A percentile compares a stretch with the other conserved stretches of the same genome.
Evolutionary conservation across 2,113 vertebrate genomes (phyloP).

Genomic region (Paraplagusia blochii): DNA sequence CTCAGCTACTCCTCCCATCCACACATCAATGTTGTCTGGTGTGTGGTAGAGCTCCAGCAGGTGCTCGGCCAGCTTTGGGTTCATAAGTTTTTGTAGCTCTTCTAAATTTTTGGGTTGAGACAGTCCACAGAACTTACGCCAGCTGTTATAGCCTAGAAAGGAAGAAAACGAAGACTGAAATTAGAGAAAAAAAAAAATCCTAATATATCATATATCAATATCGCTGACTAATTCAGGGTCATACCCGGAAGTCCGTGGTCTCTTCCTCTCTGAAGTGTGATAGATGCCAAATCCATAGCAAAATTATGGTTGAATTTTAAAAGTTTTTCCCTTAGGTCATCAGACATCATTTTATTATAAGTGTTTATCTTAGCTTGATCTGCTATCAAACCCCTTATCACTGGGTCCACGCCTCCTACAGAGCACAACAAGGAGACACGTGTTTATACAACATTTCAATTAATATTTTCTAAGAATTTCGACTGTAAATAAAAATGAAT

Average conservation of each 20-base stretch:
- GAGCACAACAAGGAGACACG: too few species aligned
- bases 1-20: constrained; percentile 71
- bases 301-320: constrained; percentile 63
- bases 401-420: constrained; percentile 81
- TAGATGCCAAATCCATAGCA: constrained; percentile 73
- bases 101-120: constrained; percentile 36
- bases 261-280: constrained; percentile 82
- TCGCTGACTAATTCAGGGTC: too few species aligned
- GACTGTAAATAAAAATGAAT: too few species aligned
- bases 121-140: constrained; percentile 68
- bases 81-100: constrained; percentile 49
- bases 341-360: constrained; percentile 75
- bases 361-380: constrained; percentile 77
- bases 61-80: constrained; percentile 43
- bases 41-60: constrained; percentile 64
- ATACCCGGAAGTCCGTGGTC: constrained; percentile 83
- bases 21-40: constrained; percentile 71
- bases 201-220: not conserved
- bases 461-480: not conserved
- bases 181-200: not conserved
- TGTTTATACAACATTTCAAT: too few species aligned
- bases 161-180: too few species aligned
- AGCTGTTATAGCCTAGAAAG: constrained; percentile 69
- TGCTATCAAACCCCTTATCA: constrained; percentile 77
- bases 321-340: constrained; percentile 78